Evolutionary conservation across 1,140 invertebrate species (phyloP).

Genomic region (Brachionus angularis): DNA sequence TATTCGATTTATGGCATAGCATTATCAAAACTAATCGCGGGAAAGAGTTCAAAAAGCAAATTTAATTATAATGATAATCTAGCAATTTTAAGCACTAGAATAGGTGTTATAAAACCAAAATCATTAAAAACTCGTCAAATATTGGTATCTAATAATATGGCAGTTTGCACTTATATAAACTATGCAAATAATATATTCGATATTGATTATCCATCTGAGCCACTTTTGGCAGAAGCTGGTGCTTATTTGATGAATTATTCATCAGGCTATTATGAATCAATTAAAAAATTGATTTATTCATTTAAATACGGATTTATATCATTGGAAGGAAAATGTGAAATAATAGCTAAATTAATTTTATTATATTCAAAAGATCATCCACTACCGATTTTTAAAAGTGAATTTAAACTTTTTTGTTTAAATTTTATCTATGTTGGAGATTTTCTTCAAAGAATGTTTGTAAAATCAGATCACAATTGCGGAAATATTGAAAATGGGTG

Average conservation of each 20-base stretch:
- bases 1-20: no score
- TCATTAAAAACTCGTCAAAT: background rate
- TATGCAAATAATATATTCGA: background rate
- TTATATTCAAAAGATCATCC: background rate
- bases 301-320: background rate
- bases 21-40: background rate
- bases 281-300: background rate
- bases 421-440: conserved; percentile 1
- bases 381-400: background rate
- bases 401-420: background rate
- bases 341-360: conserved; percentile 8
- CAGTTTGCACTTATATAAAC: conserved; percentile 2
- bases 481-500: background rate
- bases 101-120: background rate
- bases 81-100: conserved; percentile 1
- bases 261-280: background rate
- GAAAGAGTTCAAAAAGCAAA: background rate
- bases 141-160: conserved; percentile 10
- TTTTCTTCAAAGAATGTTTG: conserved; percentile 21
- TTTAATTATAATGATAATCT: background rate
- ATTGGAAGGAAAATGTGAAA: background rate
- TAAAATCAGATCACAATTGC: background rate
- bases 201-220: conserved; percentile 30
- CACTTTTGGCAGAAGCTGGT: conserved; percentile 6
- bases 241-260: conserved; percentile 1